Percentiles rank a stretch among this genome's conserved stretches.
Conservation (phyloP, 2,888 invertebrate genomes). For the Odontocolon sp. region DNA sequence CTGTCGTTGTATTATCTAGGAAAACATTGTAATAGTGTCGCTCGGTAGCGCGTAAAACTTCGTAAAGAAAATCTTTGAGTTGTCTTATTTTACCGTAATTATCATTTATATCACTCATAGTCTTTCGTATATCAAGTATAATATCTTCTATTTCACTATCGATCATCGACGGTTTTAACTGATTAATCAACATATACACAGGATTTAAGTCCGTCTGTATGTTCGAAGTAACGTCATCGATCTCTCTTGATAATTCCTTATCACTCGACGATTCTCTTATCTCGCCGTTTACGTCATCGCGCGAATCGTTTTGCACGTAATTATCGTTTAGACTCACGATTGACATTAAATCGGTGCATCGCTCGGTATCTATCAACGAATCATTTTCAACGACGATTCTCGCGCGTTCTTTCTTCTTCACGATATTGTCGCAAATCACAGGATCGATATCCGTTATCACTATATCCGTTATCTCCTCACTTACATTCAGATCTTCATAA, state of each 20-base stretch:
- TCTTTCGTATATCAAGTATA: conserved; percentile 65
- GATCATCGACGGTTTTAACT: conserved; percentile 60
- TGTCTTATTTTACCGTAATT: conserved; percentile 68
- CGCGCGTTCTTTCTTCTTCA: conserved; percentile 41
- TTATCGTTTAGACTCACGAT: conserved; percentile 34
- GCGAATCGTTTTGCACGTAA: too few species aligned
- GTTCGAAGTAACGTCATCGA: conserved; percentile 61
- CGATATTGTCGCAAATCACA: conserved; percentile 55
- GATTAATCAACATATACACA: conserved; percentile 65
- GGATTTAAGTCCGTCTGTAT: conserved; percentile 69
- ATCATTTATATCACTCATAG: conserved; percentile 65
- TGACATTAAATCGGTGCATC: conserved; percentile 12
- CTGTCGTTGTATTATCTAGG: conserved; percentile 68
- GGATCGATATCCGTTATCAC: conserved; percentile 28
- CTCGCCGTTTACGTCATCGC: not conserved
- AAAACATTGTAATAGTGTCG: conserved; percentile 74
- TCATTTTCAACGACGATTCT: conserved; percentile 2
- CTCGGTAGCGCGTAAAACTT: conserved; percentile 73
- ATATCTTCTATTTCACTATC: conserved; percentile 67
- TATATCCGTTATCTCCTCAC: not conserved
- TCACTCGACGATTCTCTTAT: conserved; percentile 4
- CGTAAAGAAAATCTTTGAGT: conserved; percentile 68
- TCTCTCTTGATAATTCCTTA: conserved; percentile 40
- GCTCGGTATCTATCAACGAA: conserved; percentile 1
- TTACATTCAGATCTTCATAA: conserved; percentile 1